Evolutionary conservation across 1,140 invertebrate genomes (phyloP).

Genomic region (Cotesia vestalis): DNA sequence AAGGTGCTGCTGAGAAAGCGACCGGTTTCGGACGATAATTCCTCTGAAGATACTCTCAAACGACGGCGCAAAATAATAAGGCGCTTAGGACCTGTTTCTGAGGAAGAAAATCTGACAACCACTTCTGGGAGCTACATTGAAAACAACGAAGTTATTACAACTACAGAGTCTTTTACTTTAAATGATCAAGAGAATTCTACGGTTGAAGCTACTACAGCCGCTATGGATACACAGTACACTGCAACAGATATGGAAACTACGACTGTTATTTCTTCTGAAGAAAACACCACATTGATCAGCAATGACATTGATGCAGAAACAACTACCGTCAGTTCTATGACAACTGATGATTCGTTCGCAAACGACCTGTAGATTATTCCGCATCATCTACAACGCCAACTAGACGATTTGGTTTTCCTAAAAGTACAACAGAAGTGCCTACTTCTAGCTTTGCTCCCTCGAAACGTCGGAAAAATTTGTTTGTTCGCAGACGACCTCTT

Average conservation of each 20-base stretch:
- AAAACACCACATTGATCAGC: neutral
- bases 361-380: constrained; percentile 37
- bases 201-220: neutral
- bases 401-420: constrained; percentile 12
- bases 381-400: neutral
- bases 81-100: constrained; percentile 46
- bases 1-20: constrained; percentile 49
- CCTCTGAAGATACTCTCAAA: constrained; percentile 3
- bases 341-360: constrained; percentile 45
- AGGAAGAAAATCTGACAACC: constrained; percentile 17
- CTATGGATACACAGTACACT: neutral
- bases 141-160: constrained; percentile 33
- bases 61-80: constrained; percentile 52
- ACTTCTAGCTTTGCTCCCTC: constrained; percentile 19
- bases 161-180: constrained; percentile 25
- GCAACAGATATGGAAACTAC: constrained; percentile 12
- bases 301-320: neutral
- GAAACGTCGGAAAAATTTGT: constrained; percentile 51
- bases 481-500: constrained; percentile 48
- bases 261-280: constrained; percentile 3
- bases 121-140: constrained; percentile 18
- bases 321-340: neutral
- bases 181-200: constrained; percentile 1
- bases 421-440: neutral
- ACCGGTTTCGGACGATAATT: constrained; percentile 31